Base-by-base conservation (phyloP, 2,888 invertebrate species). In the Hetaerina titia region DNA sequence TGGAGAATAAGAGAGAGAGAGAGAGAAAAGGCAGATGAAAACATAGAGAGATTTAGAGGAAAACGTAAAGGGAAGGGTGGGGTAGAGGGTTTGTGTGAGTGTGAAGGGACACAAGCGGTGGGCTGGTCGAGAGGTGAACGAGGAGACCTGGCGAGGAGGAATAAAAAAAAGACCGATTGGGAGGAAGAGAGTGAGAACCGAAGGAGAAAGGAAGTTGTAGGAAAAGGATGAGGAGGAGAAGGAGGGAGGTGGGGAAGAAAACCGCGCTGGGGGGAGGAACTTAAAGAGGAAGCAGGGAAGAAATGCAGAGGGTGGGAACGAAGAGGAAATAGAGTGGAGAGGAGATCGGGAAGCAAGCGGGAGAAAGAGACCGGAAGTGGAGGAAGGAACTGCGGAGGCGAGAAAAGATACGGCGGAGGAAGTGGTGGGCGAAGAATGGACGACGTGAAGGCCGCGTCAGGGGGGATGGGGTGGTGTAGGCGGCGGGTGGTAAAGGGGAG, bases 341-440 rank as follows among this genome's bases (percentile, higher is more conserved):
- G 69, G 9, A 22, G 69, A n/a, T 1, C 19, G 22, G 69, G n/a
- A 69, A 7, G 69, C 7, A n/a, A 5, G 22, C 5, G 69, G n/a
- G 9, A 69, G 69, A 22, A n/a, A 69, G n/a, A 69, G 69, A 69
- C 69, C 69, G 69, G 69, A 69, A 69, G 69, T 22, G 22, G 69
- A 69, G n/a, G 69, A 69, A 69, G 69, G 69, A 69, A 69, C 69
- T 69, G 69, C 69, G 7, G 69, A 69, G 69, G 69, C 69, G 69
- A n/a, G n/a, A 69, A 69, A n/a, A 22, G 69, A 69, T 22, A 22
- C 19, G 64, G 15, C 2, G 22, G 69, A 69, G 69, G 69, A 69
- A 69, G 69, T n/a, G n/a, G 69, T 0, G 63, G 63, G 5, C 63
- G 63, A 13, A 19, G 17, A 63, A 45, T 45, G 45, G 45, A 45